Percentiles rank a stretch among this genome's conserved stretches.
These are phyloP conservation scores for Zaprionus taronus DNA, from an alignment of 1,140 invertebrate genomes.

Conservation along the genomic window DNA sequence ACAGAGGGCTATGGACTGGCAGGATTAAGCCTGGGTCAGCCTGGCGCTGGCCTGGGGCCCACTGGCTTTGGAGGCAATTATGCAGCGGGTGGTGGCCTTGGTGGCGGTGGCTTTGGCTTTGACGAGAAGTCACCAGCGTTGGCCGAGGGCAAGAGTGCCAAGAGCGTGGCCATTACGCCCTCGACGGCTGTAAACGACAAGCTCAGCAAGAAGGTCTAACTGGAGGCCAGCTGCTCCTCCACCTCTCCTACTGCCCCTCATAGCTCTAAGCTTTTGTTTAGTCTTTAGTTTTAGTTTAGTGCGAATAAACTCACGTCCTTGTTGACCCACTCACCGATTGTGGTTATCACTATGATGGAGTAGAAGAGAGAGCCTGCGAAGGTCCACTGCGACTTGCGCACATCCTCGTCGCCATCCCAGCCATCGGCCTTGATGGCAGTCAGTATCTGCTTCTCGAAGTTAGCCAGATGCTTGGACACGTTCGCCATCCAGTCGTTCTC, in stretches of 20 bases:
- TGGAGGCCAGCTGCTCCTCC: neutral
- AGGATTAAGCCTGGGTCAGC: slow-evolving; percentile 46
- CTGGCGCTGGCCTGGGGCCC: slow-evolving; percentile 39
- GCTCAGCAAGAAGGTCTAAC: slow-evolving; percentile 66
- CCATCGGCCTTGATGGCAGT: slow-evolving; percentile 94
- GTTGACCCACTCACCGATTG: slow-evolving; percentile 91
- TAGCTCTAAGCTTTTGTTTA: slow-evolving; percentile 47
- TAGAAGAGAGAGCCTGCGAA: slow-evolving; percentile 97
- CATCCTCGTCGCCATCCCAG: slow-evolving; percentile 95
- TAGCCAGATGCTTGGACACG: slow-evolving; percentile 83
- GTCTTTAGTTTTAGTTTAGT: slow-evolving; percentile 29
- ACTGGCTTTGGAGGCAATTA: slow-evolving; percentile 46
- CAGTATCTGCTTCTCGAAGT: slow-evolving; percentile 93
- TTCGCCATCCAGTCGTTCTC: slow-evolving; percentile 76
- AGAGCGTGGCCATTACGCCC: slow-evolving; percentile 35
- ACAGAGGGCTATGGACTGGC: slow-evolving; percentile 75
- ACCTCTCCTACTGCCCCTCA: neutral
- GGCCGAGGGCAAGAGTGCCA: slow-evolving; percentile 71
- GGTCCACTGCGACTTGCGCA: slow-evolving; percentile 92
- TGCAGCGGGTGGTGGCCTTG: slow-evolving; percentile 17
- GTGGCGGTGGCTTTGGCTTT: slow-evolving; percentile 41
- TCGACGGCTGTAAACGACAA: slow-evolving; percentile 65
- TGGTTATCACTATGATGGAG: slow-evolving; percentile 98
- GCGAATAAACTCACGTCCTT: slow-evolving; percentile 49
- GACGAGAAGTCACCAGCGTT: slow-evolving; percentile 56